phyloP scores from a whole-genome alignment of 2,797 vertebrate species.

The Xerus rutilus region DNA sequence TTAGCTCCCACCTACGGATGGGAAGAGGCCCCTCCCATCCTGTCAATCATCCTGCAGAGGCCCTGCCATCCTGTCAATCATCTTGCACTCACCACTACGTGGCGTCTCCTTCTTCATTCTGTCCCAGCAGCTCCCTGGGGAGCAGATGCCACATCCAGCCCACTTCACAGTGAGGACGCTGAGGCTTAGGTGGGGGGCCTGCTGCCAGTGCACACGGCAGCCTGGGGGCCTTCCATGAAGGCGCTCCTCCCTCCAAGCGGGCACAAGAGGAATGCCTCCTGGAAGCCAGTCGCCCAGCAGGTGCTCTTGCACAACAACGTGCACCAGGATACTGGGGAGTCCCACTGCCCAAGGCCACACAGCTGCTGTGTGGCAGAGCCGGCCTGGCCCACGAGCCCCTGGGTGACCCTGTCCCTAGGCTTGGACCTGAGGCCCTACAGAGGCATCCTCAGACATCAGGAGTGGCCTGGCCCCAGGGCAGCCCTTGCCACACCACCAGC shows the following conservation, averaged over 20 bases:
- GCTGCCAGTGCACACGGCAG: accelerated
- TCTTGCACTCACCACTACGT: not conserved
- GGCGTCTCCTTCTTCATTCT: no score
- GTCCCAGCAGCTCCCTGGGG: no score
- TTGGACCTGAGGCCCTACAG: not conserved
- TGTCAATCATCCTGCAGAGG: no score
- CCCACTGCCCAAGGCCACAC: slow-evolving; percentile 27
- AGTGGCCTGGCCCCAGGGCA: not conserved
- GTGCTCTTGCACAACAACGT: not conserved
- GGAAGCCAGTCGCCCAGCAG: not conserved
- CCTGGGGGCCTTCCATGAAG: not conserved
- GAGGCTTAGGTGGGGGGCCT: not conserved
- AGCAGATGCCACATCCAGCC: not conserved
- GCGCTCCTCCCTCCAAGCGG: accelerated
- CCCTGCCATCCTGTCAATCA: no score
- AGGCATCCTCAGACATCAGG: not conserved
- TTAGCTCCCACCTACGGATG: not conserved
- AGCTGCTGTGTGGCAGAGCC: not conserved
- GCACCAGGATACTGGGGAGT: not conserved
- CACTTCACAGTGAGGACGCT: not conserved
- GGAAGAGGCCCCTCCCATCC: not conserved
- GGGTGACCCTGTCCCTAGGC: not conserved
- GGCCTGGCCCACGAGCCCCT: not conserved
- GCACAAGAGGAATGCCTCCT: accelerated
- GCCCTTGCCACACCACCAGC: accelerated